These are phyloP conservation scores for Rhea americana DNA, from an alignment of 2,113 vertebrate genomes.

Conservation along the genomic window DNA sequence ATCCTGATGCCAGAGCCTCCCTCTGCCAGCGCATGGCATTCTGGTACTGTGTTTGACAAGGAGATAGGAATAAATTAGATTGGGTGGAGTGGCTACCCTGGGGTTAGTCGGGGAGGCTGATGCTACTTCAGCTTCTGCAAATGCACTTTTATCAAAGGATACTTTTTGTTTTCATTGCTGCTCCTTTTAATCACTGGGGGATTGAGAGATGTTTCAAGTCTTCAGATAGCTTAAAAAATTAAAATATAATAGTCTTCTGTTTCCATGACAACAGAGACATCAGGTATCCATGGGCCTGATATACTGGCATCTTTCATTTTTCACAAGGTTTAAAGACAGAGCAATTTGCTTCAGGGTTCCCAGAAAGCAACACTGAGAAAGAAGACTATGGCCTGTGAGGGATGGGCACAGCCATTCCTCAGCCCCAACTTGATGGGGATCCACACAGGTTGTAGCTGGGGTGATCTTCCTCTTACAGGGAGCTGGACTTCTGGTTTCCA, in stretches of 20 bases:
- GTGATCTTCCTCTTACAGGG: neutral
- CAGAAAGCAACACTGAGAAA: neutral
- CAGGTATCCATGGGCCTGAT: neutral
- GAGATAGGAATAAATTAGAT: neutral
- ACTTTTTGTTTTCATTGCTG: neutral
- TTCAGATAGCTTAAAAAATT: slow-evolving; percentile 5
- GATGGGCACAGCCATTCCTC: neutral
- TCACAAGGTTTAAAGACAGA: neutral
- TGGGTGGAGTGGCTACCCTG: neutral
- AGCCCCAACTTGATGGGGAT: no score
- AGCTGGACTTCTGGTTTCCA: neutral
- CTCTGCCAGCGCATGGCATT: neutral
- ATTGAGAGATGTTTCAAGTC: neutral
- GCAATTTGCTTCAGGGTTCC: neutral
- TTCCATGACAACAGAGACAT: neutral
- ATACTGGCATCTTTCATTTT: neutral
- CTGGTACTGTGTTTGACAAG: fast-evolving
- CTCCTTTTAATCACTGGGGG: fast-evolving
- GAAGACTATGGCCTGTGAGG: fast-evolving
- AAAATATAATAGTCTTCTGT: slow-evolving; percentile 3
- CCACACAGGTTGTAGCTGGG: neutral
- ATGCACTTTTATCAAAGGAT: neutral
- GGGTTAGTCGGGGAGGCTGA: neutral
- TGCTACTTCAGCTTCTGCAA: neutral
- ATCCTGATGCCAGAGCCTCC: neutral